Percentiles rank a stretch among this genome's conserved stretches.
These are phyloP conservation scores for Bombus sibiricus DNA, from an alignment of 1,140 invertebrate species.

Conservation along the genomic window DNA sequence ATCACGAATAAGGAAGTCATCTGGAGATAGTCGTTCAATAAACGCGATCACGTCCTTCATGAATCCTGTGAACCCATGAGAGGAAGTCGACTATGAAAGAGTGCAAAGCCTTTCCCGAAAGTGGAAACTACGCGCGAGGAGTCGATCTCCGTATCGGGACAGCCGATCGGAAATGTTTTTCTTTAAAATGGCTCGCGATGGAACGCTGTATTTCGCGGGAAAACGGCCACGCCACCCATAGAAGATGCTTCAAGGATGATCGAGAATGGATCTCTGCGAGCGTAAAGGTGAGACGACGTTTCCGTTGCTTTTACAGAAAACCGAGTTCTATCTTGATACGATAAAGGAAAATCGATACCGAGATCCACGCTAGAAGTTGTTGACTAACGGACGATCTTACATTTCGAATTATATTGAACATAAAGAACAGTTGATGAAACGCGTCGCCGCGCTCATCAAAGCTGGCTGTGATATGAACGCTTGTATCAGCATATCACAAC, in stretches of 20 bases:
- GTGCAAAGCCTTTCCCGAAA: slow-evolving; percentile 12
- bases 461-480: slow-evolving; percentile 89
- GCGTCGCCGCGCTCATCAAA: slow-evolving; percentile 89
- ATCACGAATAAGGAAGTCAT: neutral
- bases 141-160: slow-evolving; percentile 14
- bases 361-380: neutral
- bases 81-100: slow-evolving; percentile 11
- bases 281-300: neutral
- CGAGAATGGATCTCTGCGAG: neutral
- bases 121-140: slow-evolving; percentile 22
- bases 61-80: slow-evolving; percentile 18
- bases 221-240: neutral
- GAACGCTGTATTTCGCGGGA: slow-evolving; percentile 10
- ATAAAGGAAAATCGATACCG: neutral
- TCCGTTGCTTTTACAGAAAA: neutral
- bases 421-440: neutral
- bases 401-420: neutral
- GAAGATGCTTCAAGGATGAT: neutral
- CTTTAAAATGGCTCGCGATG: slow-evolving; percentile 13
- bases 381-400: neutral
- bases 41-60: slow-evolving; percentile 18
- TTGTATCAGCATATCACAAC: slow-evolving; percentile 84
- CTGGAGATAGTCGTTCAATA: neutral
- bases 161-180: slow-evolving; percentile 28
- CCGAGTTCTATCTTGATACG: neutral